Base-by-base conservation (phyloP, 2,888 invertebrate species). In the Melanostoma mellinum region DNA sequence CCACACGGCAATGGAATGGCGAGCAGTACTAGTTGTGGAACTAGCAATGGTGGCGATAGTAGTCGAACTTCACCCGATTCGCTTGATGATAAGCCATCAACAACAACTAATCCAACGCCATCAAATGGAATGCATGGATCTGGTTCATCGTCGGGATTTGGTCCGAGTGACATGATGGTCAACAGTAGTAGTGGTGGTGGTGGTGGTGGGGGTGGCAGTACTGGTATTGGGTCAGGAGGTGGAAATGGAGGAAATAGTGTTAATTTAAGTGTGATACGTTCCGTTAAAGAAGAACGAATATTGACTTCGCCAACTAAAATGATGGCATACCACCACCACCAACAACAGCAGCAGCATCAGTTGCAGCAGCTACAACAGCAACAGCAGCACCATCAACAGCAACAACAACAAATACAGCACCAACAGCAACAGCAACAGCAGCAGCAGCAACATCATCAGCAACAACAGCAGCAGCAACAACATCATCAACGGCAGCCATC, bases 361-460 rank as follows among this genome's bases (percentile, higher is more conserved):
- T 88, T 87, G 44, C 74, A 75, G 10, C 75, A 86, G 44, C 88
- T 87, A 40, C 87, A 86, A 33, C 81, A 78, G 30, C 85, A 81
- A 35, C 86, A 79, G 9, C 86, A 87, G 0, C 88, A 87, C 8
- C 87, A 87, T 9, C 87, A 86, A 20, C 86, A 86, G 2, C 86
- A 86, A 6, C 88, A 87, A 8, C 86, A 85, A 4, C 88, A 86
- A 4, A 85, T 86, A 3, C 88, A 87, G 1, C 86, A 86, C 3
- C 87, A 85, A 32, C 87, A 86, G 4, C 86, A 84, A 30, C 86
- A 87, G 33, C 86, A 86, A n/a, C 88, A 86, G n/a, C 86, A 90
- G 67, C 89, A 90, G 91, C 92, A 89, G 90, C 92, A 89, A 90
- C 93, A 92, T 86, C 90, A 90, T 81, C 90, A 89, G 5, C 89